Percentiles rank a stretch among this genome's conserved stretches.
phyloP scores from a whole-genome alignment of 2,888 invertebrate genomes.

The Stenurella melanura region DNA sequence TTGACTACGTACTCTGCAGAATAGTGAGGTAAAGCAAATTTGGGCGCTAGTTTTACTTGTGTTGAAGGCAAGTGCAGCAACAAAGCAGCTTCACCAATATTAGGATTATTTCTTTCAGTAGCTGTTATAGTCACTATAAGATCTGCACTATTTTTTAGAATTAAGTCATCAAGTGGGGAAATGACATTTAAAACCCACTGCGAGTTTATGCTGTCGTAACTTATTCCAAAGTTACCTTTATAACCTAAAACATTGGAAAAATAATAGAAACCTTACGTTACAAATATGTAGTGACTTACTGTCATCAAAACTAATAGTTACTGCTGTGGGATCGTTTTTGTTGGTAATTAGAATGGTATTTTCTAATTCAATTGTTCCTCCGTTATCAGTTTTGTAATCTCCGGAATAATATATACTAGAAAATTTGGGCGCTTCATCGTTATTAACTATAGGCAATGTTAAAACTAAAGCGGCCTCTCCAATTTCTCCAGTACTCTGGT shows the following conservation, averaged over 20 bases:
- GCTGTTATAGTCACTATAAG: conserved; percentile 52
- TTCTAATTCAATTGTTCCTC: conserved; percentile 8
- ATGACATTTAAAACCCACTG: conserved; percentile 37
- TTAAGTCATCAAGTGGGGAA: conserved; percentile 40
- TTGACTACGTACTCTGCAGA: conserved; percentile 43
- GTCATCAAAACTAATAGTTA: conserved; percentile 25
- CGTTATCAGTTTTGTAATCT: conserved; percentile 2
- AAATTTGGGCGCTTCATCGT: conserved; percentile 44
- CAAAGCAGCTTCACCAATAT: conserved; percentile 42
- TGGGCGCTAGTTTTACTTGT: conserved; percentile 36
- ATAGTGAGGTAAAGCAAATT: conserved; percentile 48
- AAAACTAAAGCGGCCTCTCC: conserved; percentile 37
- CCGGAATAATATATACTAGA: conserved; percentile 32
- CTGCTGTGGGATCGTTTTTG: conserved; percentile 13
- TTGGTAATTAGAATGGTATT: conserved; percentile 8
- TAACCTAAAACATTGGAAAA: conserved; percentile 43
- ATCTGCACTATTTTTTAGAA: conserved; percentile 43
- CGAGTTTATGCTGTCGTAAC: conserved; percentile 30
- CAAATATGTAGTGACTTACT: conserved; percentile 20
- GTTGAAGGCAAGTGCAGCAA: conserved; percentile 47
- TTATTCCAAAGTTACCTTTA: conserved; percentile 45
- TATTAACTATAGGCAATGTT: conserved; percentile 43
- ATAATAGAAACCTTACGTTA: background rate
- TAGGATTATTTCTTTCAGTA: conserved; percentile 36
- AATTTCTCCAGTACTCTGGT: conserved; percentile 10